Evolutionary conservation across 2,888 invertebrate genomes (phyloP).

Genomic region (Nudaria mundana): DNA sequence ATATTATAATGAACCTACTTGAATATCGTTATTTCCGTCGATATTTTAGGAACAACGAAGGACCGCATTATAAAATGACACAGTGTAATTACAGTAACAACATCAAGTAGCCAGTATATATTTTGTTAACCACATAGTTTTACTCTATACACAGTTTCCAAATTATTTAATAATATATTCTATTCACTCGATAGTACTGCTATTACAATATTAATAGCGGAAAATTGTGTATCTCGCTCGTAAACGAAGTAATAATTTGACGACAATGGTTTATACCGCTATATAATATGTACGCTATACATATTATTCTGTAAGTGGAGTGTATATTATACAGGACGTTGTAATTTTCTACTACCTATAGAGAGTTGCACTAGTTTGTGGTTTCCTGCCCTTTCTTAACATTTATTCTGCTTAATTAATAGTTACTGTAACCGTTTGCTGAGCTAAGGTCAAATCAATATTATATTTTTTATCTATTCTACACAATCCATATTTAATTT

Average conservation of each 20-base stretch:
- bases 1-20: neutral
- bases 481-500: too few species aligned
- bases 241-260: conserved; percentile 40
- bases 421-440: too few species aligned
- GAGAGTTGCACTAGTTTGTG: too few species aligned
- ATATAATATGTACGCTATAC: conserved; percentile 11
- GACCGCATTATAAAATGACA: conserved; percentile 8
- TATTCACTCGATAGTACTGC: conserved; percentile 31
- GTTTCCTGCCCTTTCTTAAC: neutral
- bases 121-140: conserved; percentile 3
- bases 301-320: neutral
- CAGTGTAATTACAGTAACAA: conserved; percentile 11
- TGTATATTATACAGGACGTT: conserved; percentile 11
- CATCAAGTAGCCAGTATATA: neutral
- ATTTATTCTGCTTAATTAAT: neutral
- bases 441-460: too few species aligned
- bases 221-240: conserved; percentile 33
- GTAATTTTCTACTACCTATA: neutral
- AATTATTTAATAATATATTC: conserved; percentile 42
- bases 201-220: conserved; percentile 37
- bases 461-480: too few species aligned
- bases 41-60: conserved; percentile 4
- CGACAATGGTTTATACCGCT: conserved; percentile 20
- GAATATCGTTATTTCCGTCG: neutral
- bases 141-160: conserved; percentile 11